Evolutionary conservation across 2,888 invertebrate species (phyloP).

Genomic region (Tenodera sinensis): DNA sequence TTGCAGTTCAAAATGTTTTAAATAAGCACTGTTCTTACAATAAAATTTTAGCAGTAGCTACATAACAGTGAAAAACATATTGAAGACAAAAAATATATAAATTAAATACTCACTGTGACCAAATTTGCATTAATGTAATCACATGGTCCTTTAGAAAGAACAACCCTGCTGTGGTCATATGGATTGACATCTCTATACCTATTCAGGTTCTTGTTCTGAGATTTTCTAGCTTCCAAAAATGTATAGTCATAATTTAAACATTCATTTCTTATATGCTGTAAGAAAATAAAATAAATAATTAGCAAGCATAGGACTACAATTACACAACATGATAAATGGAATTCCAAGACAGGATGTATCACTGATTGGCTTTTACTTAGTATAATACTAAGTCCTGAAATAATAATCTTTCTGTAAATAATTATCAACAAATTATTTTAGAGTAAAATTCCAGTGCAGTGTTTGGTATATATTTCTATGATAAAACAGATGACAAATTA

Average conservation of each 20-base stretch:
- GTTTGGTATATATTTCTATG: no score
- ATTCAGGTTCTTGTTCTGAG: constrained; percentile 77
- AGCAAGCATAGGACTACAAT: no score
- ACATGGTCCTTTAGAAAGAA: constrained; percentile 65
- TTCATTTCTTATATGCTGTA: constrained; percentile 68
- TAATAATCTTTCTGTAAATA: no score
- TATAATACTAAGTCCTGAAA: no score
- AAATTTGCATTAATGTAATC: constrained; percentile 96
- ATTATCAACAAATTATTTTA: no score
- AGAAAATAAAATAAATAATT: neutral
- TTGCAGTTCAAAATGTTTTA: no score
- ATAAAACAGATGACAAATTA: no score
- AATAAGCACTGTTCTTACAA: neutral
- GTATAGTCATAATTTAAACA: constrained; percentile 55
- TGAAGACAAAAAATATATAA: neutral
- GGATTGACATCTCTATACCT: constrained; percentile 95
- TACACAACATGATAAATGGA: no score
- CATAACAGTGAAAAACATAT: neutral
- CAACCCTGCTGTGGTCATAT: constrained; percentile 88
- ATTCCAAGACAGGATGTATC: no score
- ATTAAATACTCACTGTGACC: constrained; percentile 60
- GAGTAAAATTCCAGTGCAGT: no score
- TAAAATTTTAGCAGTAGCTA: neutral
- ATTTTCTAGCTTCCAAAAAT: constrained; percentile 67
- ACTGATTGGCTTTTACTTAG: no score